phyloP scores from a whole-genome alignment of 2,113 vertebrate species.

The Nothobranchius furzeri region DNA sequence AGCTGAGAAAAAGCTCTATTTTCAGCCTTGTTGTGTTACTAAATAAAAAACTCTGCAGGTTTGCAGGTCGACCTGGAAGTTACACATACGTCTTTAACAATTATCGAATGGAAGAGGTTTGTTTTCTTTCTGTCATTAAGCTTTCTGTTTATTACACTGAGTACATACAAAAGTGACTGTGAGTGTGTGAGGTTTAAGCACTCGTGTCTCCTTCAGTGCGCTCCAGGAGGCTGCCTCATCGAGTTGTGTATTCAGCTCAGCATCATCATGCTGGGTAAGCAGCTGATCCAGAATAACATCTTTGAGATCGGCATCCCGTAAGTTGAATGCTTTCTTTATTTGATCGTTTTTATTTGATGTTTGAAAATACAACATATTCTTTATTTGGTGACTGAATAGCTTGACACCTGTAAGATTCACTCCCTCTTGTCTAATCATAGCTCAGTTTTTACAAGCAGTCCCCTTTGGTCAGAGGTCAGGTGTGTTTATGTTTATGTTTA shows the following conservation, averaged over 20 bases:
- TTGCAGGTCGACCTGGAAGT: constrained; percentile 89
- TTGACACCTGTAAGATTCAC: constrained; percentile 33
- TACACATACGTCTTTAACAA: constrained; percentile 93
- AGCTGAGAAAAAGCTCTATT: neutral
- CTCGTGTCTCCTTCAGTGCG: constrained; percentile 81
- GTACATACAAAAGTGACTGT: neutral
- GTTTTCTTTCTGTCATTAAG: neutral
- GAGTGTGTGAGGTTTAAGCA: neutral
- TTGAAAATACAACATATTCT: neutral
- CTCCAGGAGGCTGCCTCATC: constrained; percentile 95
- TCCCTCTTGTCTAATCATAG: constrained; percentile 6
- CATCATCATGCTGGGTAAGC: constrained; percentile 99
- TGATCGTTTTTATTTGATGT: neutral
- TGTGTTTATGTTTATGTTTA: neutral
- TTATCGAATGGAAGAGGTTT: constrained; percentile 94
- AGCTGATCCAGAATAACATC: constrained; percentile 97
- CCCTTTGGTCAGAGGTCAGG: constrained; percentile 34
- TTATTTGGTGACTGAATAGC: neutral
- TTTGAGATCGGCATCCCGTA: constrained; percentile 98
- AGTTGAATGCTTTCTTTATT: constrained; percentile 58
- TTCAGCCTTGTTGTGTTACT: too few relatives aligned
- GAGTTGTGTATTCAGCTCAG: constrained; percentile 97
- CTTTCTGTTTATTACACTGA: neutral
- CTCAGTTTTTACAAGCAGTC: constrained; percentile 28
- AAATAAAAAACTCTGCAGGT: constrained; percentile 72